Evolutionary conservation across 2,888 invertebrate genomes (phyloP).

Genomic region (Drosophila falleni): DNA sequence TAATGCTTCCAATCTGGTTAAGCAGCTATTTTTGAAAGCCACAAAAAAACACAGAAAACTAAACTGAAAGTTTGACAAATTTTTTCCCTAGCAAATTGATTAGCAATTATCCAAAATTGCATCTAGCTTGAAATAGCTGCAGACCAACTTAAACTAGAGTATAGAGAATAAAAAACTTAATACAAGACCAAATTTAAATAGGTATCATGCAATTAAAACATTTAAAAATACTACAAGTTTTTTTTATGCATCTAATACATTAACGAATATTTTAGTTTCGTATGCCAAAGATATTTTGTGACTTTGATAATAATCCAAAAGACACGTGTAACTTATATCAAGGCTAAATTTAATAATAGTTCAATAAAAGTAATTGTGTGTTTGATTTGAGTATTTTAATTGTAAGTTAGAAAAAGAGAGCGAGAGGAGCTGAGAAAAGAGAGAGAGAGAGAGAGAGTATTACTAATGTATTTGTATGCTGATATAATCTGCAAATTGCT

Average conservation of each 20-base stretch:
- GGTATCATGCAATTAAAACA: neutral
- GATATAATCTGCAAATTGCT: neutral
- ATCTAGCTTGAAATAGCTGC: no score
- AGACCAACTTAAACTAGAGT: neutral
- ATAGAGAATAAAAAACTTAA: neutral
- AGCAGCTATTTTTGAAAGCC: conserved; percentile 8
- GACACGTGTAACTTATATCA: neutral
- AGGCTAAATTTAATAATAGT: neutral
- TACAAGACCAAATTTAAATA: neutral
- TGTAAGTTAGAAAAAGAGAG: neutral
- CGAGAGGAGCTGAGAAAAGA: neutral
- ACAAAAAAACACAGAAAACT: neutral
- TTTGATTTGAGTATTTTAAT: conserved; percentile 1
- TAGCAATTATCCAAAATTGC: neutral
- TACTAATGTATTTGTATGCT: neutral
- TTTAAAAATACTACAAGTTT: neutral
- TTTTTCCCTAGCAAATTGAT: neutral
- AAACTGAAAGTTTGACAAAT: neutral
- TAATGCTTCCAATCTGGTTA: neutral
- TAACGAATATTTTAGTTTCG: no score
- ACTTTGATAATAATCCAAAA: conserved; percentile 2
- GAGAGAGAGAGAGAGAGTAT: neutral
- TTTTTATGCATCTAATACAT: no score
- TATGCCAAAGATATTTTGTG: neutral
- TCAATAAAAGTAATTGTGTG: neutral